Evolutionary conservation across 1,140 invertebrate genomes (phyloP).

Genomic region (Ostrea edulis): DNA sequence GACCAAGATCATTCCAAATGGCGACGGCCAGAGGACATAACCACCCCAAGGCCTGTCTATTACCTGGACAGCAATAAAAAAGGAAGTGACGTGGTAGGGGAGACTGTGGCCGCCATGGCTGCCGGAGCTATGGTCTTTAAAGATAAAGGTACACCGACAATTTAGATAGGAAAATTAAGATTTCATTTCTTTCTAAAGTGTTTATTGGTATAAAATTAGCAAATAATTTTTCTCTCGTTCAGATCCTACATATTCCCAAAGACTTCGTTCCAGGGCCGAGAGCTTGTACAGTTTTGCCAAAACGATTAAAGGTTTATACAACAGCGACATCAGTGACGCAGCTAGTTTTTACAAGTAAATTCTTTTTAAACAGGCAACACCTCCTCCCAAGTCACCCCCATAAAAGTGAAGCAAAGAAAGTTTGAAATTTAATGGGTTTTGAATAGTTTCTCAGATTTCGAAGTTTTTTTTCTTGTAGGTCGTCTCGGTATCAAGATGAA

Average conservation of each 20-base stretch:
- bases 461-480: slow-evolving; percentile 70
- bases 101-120: slow-evolving; percentile 83
- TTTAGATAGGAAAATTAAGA: neutral
- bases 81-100: slow-evolving; percentile 84
- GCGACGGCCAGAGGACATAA: slow-evolving; percentile 81
- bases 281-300: slow-evolving; percentile 83
- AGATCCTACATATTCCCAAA: slow-evolving; percentile 80
- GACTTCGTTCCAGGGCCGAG: slow-evolving; percentile 81
- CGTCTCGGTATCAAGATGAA: slow-evolving; percentile 83
- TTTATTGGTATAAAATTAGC: no score
- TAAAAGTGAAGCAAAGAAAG: neutral
- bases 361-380: neutral
- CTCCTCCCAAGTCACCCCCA: no score
- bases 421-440: neutral
- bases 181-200: neutral
- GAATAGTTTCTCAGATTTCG: neutral
- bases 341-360: slow-evolving; percentile 70
- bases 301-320: slow-evolving; percentile 81
- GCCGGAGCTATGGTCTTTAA: slow-evolving; percentile 82
- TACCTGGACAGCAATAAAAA: slow-evolving; percentile 81
- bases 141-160: slow-evolving; percentile 58
- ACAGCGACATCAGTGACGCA: slow-evolving; percentile 63
- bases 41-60: slow-evolving; percentile 82
- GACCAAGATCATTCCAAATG: slow-evolving; percentile 62
- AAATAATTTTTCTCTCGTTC: neutral